phyloP scores from a whole-genome alignment of 1,140 invertebrate species.

The Agrypnia vestita region DNA sequence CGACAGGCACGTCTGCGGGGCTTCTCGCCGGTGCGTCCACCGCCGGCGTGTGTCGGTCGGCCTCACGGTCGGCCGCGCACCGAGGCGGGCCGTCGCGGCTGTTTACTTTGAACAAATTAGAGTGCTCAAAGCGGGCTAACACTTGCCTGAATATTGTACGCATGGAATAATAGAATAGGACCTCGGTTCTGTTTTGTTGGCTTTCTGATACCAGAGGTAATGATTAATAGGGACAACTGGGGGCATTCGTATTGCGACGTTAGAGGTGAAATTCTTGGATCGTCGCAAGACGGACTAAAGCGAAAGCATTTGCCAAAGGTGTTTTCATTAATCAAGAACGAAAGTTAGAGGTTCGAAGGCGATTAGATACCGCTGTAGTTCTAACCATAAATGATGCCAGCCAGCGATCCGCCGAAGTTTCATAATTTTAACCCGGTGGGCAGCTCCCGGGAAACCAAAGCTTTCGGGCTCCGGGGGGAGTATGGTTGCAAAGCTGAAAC shows the following conservation, averaged over 20 bases:
- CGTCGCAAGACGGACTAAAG: slow-evolving; percentile 82
- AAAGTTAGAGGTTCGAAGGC: slow-evolving; percentile 88
- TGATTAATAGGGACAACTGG: slow-evolving; percentile 85
- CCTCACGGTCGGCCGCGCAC: slow-evolving; percentile 69
- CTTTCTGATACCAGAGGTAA: slow-evolving; percentile 83
- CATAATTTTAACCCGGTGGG: slow-evolving; percentile 72
- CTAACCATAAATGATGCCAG: slow-evolving; percentile 90
- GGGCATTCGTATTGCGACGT: slow-evolving; percentile 84
- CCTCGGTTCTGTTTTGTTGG: slow-evolving; percentile 85
- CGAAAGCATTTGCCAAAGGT: slow-evolving; percentile 88
- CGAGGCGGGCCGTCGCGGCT: slow-evolving; percentile 77
- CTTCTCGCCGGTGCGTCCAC: slow-evolving; percentile 67
- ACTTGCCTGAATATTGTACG: slow-evolving; percentile 81
- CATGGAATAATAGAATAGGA: slow-evolving; percentile 90
- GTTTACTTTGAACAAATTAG: slow-evolving; percentile 89
- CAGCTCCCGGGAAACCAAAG: slow-evolving; percentile 81
- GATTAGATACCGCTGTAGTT: slow-evolving; percentile 90
- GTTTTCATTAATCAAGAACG: slow-evolving; percentile 90
- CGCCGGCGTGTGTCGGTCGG: slow-evolving; percentile 66
- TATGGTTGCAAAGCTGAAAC: slow-evolving; percentile 95
- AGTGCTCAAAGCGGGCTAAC: slow-evolving; percentile 85
- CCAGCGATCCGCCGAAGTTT: slow-evolving; percentile 79
- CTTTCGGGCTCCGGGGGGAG: slow-evolving; percentile 88
- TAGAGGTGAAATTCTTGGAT: slow-evolving; percentile 88
- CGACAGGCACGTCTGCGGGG: slow-evolving; percentile 70